Evolutionary conservation across 2,113 vertebrate species (phyloP).

Genomic region (Saguinus midas): DNA sequence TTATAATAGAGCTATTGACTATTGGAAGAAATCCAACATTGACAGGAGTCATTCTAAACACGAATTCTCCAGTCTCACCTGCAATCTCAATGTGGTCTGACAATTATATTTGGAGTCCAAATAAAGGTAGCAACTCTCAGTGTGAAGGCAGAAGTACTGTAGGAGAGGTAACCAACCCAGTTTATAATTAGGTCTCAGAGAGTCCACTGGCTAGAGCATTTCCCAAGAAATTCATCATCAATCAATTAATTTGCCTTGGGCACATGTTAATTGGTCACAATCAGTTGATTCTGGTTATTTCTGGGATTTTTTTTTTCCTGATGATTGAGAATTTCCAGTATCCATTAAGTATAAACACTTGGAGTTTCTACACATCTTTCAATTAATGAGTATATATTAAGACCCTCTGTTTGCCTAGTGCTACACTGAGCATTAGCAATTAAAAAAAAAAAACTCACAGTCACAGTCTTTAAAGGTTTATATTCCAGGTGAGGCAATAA

Average conservation of each 20-base stretch:
- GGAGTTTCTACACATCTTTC: not conserved
- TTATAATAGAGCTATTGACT: accelerated
- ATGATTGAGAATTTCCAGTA: not conserved
- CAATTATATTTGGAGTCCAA: too few relatives aligned
- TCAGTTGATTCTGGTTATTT: not conserved
- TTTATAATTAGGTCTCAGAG: not conserved
- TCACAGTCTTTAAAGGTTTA: not conserved
- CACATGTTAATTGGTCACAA: not conserved
- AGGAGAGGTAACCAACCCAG: not conserved
- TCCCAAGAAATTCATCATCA: not conserved
- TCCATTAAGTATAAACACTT: too few relatives aligned
- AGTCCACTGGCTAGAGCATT: not conserved
- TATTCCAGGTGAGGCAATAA: too few relatives aligned
- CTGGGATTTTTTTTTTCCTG: not conserved
- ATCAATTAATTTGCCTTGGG: too few relatives aligned
- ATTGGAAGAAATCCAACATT: not conserved
- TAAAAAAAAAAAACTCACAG: not conserved
- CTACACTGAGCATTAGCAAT: not conserved
- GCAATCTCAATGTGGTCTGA: not conserved
- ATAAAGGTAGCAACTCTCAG: not conserved
- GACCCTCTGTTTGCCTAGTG: too few relatives aligned
- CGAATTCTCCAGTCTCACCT: not conserved
- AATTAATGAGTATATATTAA: not conserved
- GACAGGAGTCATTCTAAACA: not conserved
- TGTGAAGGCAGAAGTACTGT: accelerated